Conservation (phyloP, 2,888 invertebrate genomes). For the Parelbella ahira region DNA sequence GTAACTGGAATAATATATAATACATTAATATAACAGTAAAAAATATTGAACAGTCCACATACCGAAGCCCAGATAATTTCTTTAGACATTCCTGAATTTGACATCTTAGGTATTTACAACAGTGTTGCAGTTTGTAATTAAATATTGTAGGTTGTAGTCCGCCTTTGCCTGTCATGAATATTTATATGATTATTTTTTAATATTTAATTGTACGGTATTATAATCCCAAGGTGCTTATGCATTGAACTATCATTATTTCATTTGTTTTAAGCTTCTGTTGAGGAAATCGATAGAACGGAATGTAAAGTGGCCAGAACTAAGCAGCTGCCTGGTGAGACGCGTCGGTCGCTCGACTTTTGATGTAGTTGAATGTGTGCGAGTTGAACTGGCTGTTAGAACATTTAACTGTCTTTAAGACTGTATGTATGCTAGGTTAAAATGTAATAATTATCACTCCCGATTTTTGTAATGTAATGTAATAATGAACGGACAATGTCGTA, state of each 20-base stretch:
- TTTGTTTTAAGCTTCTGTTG: constrained; percentile 5
- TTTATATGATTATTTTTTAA: constrained; percentile 6
- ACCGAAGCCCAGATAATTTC: neutral
- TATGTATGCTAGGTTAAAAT: constrained; percentile 41
- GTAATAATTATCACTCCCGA: constrained; percentile 30
- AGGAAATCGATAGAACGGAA: too few species aligned
- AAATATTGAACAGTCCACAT: too few species aligned
- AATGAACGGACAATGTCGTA: constrained; percentile 15
- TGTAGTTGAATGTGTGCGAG: constrained; percentile 38
- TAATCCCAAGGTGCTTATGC: constrained; percentile 18
- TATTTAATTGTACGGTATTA: constrained; percentile 11
- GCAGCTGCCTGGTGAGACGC: constrained; percentile 39
- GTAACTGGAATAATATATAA: too few species aligned
- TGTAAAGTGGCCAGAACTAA: constrained; percentile 12
- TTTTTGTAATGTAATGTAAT: constrained; percentile 22
- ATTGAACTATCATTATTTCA: constrained; percentile 31
- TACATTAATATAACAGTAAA: too few species aligned
- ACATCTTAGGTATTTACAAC: constrained; percentile 13
- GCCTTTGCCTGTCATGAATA: constrained; percentile 19
- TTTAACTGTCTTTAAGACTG: constrained; percentile 54
- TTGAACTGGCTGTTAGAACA: constrained; percentile 37
- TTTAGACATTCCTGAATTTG: constrained; percentile 22
- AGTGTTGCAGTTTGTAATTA: constrained; percentile 15
- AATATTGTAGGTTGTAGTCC: constrained; percentile 16
- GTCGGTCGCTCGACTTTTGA: constrained; percentile 36